phyloP scores from a whole-genome alignment of 2,113 vertebrate genomes.

The Thunnus thynnus region DNA sequence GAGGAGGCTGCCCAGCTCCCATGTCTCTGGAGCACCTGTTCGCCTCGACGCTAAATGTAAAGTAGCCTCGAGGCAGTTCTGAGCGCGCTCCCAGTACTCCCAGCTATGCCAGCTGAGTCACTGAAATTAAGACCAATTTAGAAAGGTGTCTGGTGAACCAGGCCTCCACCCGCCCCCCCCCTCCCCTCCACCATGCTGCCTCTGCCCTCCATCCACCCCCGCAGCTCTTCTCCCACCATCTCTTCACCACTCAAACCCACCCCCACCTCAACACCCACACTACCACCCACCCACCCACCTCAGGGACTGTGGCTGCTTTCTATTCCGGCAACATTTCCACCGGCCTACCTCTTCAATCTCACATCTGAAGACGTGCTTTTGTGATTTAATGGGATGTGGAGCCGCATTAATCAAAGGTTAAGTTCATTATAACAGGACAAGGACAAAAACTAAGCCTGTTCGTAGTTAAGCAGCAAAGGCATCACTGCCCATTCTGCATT shows the following conservation, averaged over 20 bases:
- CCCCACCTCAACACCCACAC: conserved; percentile 40
- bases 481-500: neutral
- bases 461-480: neutral
- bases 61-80: conserved; percentile 63
- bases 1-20: conserved; percentile 44
- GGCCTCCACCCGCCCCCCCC: conserved; percentile 37
- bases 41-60: conserved; percentile 74
- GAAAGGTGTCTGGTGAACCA: conserved; percentile 86
- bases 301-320: conserved; percentile 24
- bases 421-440: neutral
- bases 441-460: neutral
- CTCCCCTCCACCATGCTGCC: neutral
- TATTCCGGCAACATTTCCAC: conserved; percentile 31
- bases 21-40: conserved; percentile 80
- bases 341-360: conserved; percentile 1
- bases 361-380: conserved; percentile 10
- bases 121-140: conserved; percentile 88
- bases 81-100: conserved; percentile 80
- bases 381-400: neutral
- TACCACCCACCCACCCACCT: conserved; percentile 28
- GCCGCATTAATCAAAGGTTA: neutral
- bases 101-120: conserved; percentile 86
- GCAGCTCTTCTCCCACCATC: conserved; percentile 36
- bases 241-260: conserved; percentile 20
- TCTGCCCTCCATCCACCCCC: conserved; percentile 50